Evolutionary conservation across 2,797 vertebrate genomes (phyloP), one percentile per base, ranked within the genome.

Genomic region (Sandelia bainsii): DNA sequence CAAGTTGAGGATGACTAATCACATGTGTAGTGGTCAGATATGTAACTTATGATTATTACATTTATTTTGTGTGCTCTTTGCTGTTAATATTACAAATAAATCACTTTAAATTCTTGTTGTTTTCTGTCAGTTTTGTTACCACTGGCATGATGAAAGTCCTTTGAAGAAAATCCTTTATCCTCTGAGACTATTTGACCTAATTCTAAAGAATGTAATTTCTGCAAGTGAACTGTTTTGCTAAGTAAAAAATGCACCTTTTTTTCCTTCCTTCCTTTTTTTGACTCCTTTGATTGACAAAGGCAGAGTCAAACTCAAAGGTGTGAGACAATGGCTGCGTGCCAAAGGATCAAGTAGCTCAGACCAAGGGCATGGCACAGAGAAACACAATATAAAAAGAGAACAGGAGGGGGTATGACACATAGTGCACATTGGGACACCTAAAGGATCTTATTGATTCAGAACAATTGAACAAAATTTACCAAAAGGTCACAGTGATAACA

Each of bases 161-260:
- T 69, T 67, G 46, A 74, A 69, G 46, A 3, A 72, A 79, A 77
- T 69, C 57, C 14, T 39, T 63, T 62, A 54, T 60, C 45, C 65
- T 25, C 25, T 34, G 40, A 53, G 49, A 60, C 7, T 20, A 37
- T 20, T 52, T 71, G 77, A 80, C 62, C 64, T 65, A 53, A 68
- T 81, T 83, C 3, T 9, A 72, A 74, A 62, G 5, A 69, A 57
- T 79, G 27, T 37, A 50, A 74, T 64, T 49, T 78, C 25, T 69
- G n/a, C 56, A 69, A 64, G 42, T 68, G 27, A 65, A 59, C 14
- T 44, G 68, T 72, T 64, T 11, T 65, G 59, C 23, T 51, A 6
- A 46, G 57, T 40, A 59, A 78, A 46, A 78, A 72, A 12, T 16
- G 3, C 9, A 7, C 2, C 2, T 3, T 8, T 17, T 49, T 25